A percentile compares a stretch with the other conserved stretches of the same genome.
phyloP scores from a whole-genome alignment of 2,113 vertebrate genomes.

The Gambusia affinis region DNA sequence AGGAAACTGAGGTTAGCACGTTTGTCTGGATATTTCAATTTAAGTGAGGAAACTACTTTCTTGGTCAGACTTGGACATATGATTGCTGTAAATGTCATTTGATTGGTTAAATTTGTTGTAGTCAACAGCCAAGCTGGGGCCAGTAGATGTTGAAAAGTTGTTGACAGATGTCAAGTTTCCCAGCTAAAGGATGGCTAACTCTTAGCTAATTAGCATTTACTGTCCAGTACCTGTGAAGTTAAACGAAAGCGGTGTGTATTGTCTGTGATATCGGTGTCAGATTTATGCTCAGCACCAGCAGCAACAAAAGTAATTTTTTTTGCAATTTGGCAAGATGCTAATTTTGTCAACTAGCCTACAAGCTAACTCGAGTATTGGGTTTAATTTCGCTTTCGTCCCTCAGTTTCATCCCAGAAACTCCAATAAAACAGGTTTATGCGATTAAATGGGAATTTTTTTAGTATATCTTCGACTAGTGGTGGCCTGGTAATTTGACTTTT shows the following conservation, averaged over 20 bases:
- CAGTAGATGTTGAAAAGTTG: not conserved
- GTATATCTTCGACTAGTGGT: not conserved
- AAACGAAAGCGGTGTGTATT: constrained; percentile 1
- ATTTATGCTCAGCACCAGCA: not conserved
- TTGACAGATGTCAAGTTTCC: constrained; percentile 66
- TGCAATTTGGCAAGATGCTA: not conserved
- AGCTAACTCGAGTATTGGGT: not conserved
- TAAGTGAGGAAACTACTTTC: not conserved
- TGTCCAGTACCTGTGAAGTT: not conserved
- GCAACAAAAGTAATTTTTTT: not conserved
- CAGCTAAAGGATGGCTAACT: constrained; percentile 41
- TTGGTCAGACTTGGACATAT: not conserved
- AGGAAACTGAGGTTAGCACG: constrained; percentile 37
- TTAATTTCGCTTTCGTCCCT: not conserved
- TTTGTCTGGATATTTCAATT: constrained; percentile 25
- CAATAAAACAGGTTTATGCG: not conserved
- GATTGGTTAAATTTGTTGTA: not conserved
- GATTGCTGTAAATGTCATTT: not conserved
- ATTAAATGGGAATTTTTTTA: not conserved
- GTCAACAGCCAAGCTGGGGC: not conserved
- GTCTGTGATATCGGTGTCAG: not conserved
- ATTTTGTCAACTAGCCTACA: not conserved
- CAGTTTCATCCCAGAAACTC: not conserved
- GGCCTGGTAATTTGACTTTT: not conserved
- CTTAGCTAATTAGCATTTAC: constrained; percentile 10